A percentile compares a stretch with the other conserved stretches of the same genome.
These are phyloP conservation scores for Calephelis perditalis DNA, from an alignment of 2,888 invertebrate genomes.

Conservation along the genomic window DNA sequence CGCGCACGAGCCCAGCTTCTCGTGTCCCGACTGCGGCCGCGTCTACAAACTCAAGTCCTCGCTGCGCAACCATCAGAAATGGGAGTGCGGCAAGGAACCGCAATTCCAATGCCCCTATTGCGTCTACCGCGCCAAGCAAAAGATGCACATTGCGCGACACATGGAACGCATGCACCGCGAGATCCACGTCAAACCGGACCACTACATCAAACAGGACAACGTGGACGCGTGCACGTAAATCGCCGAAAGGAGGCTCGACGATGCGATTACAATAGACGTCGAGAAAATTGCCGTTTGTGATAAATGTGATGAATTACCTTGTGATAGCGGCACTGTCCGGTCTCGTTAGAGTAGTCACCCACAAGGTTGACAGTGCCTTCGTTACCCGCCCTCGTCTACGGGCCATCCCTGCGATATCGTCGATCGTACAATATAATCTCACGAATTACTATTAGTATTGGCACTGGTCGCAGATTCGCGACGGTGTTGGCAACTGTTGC, in stretches of 20 bases:
- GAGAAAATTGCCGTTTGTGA: conserved; percentile 63
- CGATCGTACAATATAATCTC: conserved; percentile 42
- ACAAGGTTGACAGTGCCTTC: conserved; percentile 48
- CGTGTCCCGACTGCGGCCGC: conserved; percentile 89
- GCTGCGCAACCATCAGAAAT: conserved; percentile 89
- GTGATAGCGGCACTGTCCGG: conserved; percentile 72
- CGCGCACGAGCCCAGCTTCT: conserved; percentile 73
- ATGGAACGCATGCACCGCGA: conserved; percentile 91
- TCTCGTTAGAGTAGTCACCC: conserved; percentile 68
- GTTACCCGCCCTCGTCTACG: conserved; percentile 52
- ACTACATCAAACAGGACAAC: conserved; percentile 71
- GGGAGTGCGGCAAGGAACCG: conserved; percentile 92
- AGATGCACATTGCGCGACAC: conserved; percentile 90
- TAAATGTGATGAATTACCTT: conserved; percentile 72
- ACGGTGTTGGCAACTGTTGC: conserved; percentile 61
- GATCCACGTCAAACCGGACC: conserved; percentile 72
- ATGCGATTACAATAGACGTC: conserved; percentile 11
- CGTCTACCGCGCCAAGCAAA: conserved; percentile 90
- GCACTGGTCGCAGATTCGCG: conserved; percentile 48
- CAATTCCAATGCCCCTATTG: conserved; percentile 90
- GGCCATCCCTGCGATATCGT: conserved; percentile 25
- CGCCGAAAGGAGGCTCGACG: conserved; percentile 8
- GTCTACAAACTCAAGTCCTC: conserved; percentile 93
- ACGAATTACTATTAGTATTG: conserved; percentile 58
- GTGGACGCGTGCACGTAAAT: conserved; percentile 71